Conservation (phyloP, 2,113 vertebrate species). For the Myrmecophaga tridactyla region DNA sequence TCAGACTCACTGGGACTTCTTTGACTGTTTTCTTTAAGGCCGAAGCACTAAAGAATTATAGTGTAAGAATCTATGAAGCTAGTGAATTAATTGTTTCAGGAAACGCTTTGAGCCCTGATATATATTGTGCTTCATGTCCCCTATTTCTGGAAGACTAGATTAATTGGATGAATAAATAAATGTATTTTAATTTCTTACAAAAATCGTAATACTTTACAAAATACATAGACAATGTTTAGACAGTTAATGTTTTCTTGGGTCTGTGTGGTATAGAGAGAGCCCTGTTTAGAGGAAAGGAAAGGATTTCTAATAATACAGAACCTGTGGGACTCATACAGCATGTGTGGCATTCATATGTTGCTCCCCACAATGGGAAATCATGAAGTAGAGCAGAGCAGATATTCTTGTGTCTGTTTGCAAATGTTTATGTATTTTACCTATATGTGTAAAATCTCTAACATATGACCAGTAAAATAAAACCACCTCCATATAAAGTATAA, state of each 20-base stretch:
- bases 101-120: background rate
- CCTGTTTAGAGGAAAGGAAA: accelerated
- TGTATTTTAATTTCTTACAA: background rate
- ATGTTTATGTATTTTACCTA: background rate
- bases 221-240: accelerated
- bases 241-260: background rate
- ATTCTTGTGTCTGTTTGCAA: background rate
- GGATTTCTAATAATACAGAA: accelerated
- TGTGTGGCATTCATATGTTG: accelerated
- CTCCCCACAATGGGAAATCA: accelerated
- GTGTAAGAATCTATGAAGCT: background rate
- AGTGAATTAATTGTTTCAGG: background rate
- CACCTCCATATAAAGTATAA: background rate
- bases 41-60: background rate
- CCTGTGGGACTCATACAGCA: accelerated
- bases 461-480: background rate
- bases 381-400: too few relatives aligned
- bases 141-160: background rate
- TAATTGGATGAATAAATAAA: background rate
- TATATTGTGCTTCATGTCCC: background rate
- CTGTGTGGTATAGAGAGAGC: background rate
- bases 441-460: background rate
- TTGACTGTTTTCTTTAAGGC: background rate
- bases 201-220: background rate
- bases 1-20: background rate